Evolutionary conservation across 2,113 vertebrate species (phyloP), one percentile per base, ranked within the genome.

Genomic region (Crotalus helleri): DNA sequence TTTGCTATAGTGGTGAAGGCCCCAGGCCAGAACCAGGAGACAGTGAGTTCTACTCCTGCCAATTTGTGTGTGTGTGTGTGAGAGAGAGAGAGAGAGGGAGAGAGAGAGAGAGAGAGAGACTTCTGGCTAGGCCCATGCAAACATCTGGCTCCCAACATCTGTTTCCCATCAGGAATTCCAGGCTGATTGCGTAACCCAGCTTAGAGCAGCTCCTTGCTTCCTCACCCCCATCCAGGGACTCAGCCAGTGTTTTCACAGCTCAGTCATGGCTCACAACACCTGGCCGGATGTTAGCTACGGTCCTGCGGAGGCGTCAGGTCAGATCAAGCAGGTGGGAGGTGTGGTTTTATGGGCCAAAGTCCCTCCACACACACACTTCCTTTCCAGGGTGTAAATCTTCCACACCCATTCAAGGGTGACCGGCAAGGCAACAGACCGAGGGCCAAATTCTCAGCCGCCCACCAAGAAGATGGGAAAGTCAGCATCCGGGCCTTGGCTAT

Each of bases 131-230:
- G 85, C 54, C 39, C 55, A 57, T 10, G 1, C 5, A 26, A 23
- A 24, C 51, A 5, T 39, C 88, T 51, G 88, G 88, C 74, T 90
- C 23, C 87, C 19, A 33, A 94, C 94, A 96, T 95, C 94, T 94
- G 95, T 91, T 95, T 74, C 58, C 1, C 95, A 89, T 96, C 89
- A 93, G 94, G 88, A 93, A 93, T 93, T 92, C 94, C 94, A 58
- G n/a, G 2, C 57, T 88, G 23, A 11, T 95, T 89, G 89, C 90
- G 94, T 95, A 54, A 94, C 4, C n/a, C 12, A 57, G 15, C 89
- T 90, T 19, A 26, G 3, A 4, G 26, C 49, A 21, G 17, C 46
- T 55, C 4, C 88, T 1, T 1, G 15, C 29, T 57, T 81, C 89
- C 11, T 17, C 87, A 64, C 3, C 54, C 13, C 39, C 39, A 9